Evolutionary conservation across 2,888 invertebrate species (phyloP).

Genomic region (Chironomus riparius): DNA sequence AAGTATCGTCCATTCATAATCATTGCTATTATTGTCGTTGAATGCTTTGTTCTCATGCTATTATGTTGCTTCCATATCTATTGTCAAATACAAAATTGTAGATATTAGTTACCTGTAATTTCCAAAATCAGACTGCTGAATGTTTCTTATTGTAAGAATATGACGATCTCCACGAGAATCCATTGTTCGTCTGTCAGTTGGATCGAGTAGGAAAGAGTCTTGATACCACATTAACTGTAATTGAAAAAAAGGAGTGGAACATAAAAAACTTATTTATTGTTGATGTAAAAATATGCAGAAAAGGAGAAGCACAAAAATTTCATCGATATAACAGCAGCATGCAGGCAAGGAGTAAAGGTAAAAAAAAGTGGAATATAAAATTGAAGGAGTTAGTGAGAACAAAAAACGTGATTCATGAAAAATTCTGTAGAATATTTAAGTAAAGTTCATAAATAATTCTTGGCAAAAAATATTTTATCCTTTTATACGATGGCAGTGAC

Average conservation of each 20-base stretch:
- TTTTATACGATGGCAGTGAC: background rate
- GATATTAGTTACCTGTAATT: conserved; percentile 44
- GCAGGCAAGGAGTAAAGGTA: no score
- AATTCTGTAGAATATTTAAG: background rate
- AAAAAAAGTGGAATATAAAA: conserved; percentile 30
- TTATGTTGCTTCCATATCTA: no score
- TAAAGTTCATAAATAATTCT: background rate
- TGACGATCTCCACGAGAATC: conserved; percentile 50
- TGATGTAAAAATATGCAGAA: no score
- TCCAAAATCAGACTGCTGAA: conserved; percentile 54
- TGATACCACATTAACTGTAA: conserved; percentile 54
- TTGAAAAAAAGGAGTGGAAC: no score
- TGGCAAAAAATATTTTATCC: background rate
- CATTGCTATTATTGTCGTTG: no score
- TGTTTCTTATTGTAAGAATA: conserved; percentile 50
- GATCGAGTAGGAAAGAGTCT: conserved; percentile 52
- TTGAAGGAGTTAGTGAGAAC: background rate
- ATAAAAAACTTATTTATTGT: no score
- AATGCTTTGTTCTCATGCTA: no score
- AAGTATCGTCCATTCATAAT: no score
- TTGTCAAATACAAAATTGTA: background rate
- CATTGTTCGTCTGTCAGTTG: conserved; percentile 54
- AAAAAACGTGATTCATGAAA: background rate
- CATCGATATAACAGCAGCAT: no score
- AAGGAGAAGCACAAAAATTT: no score